Conservation (phyloP, 2,113 vertebrate species). For the Thermophis baileyi region DNA sequence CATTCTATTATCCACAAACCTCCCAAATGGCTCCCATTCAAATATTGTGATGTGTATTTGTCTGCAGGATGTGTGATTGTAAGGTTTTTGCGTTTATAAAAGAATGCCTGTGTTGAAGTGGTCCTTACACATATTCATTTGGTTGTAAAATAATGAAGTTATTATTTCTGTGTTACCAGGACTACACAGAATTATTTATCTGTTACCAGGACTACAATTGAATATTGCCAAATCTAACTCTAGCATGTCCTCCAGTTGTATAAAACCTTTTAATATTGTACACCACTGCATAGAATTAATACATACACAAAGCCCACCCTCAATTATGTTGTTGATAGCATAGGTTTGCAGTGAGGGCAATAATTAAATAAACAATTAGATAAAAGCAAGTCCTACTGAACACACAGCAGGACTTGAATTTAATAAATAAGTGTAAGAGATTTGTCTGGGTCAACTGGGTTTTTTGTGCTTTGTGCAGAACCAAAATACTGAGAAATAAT, state of each 20-base stretch:
- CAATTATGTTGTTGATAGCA: background rate
- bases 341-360: background rate
- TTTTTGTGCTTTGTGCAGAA: too few relatives aligned
- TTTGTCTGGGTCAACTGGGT: background rate
- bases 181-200: too few relatives aligned
- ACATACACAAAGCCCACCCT: background rate
- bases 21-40: background rate
- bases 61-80: background rate
- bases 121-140: background rate
- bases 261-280: background rate
- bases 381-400: background rate
- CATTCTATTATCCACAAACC: background rate
- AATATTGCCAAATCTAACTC: background rate
- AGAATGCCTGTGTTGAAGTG: background rate
- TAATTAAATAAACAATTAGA: background rate
- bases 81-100: background rate
- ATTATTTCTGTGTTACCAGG: background rate
- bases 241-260: background rate
- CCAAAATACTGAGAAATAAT: background rate
- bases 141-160: background rate
- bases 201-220: background rate
- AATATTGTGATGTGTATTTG: background rate
- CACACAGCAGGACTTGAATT: background rate
- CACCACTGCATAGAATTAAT: background rate
- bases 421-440: background rate